Percentiles rank a stretch among this genome's conserved stretches.
Conservation (phyloP, 2,113 vertebrate genomes). For the Rutilus rutilus region DNA sequence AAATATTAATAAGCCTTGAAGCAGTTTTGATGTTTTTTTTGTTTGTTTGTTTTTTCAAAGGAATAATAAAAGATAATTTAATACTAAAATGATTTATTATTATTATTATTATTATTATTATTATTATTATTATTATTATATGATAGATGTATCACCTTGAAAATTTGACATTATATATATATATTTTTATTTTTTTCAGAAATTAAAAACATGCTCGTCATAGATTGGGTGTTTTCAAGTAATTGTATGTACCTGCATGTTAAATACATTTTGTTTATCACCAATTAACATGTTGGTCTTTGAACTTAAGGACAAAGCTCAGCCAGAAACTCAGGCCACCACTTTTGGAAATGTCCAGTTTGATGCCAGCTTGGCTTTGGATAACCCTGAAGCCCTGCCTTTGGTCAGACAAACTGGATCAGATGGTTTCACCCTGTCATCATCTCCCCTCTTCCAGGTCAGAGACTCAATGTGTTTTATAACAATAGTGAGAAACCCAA, state of each 20-base stretch:
- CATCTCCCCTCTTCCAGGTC: slow-evolving; percentile 60
- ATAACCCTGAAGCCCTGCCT: slow-evolving; percentile 48
- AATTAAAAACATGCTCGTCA: neutral
- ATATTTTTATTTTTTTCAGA: too few species aligned
- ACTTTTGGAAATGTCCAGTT: slow-evolving; percentile 53
- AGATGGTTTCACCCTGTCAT: slow-evolving; percentile 54
- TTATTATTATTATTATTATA: too few species aligned
- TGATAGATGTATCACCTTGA: too few species aligned
- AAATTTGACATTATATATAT: too few species aligned
- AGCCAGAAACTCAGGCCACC: slow-evolving; percentile 58
- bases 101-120: too few species aligned
- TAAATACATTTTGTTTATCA: neutral
- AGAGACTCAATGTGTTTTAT: neutral
- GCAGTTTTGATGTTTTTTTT: neutral
- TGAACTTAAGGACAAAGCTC: slow-evolving; percentile 58
- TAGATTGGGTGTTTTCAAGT: neutral
- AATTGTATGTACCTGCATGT: neutral
- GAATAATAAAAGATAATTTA: neutral
- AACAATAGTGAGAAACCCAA: neutral
- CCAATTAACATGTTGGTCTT: neutral
- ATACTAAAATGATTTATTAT: neutral
- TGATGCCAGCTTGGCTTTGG: slow-evolving; percentile 47
- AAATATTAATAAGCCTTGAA: neutral
- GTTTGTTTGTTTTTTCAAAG: too few species aligned
- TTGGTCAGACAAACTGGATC: slow-evolving; percentile 53